Percentiles rank a stretch among this genome's conserved stretches.
These are phyloP conservation scores for Cephus nigrinus DNA, from an alignment of 2,888 invertebrate genomes.

Conservation along the genomic window DNA sequence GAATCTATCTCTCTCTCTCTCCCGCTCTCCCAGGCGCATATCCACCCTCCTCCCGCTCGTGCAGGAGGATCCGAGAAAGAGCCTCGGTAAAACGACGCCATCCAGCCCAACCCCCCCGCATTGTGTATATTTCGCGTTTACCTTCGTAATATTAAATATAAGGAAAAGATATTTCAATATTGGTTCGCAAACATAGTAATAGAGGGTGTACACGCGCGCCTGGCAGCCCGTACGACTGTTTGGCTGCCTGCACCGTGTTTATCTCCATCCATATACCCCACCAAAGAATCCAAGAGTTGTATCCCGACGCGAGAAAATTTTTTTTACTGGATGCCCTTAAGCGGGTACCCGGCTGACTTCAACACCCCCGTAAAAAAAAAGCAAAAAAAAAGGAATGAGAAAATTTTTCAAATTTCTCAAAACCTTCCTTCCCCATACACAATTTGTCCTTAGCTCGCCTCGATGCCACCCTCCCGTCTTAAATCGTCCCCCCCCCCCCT, in stretches of 20 bases:
- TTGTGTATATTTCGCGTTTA: constrained; percentile 34
- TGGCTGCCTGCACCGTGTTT: neutral
- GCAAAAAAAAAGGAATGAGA: neutral
- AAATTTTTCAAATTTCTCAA: neutral
- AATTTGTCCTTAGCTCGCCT: neutral
- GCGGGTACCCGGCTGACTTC: neutral
- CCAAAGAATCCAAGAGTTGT: neutral
- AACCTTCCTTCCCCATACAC: neutral
- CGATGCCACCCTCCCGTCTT: neutral
- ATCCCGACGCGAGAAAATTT: neutral
- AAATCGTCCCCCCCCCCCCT: neutral
- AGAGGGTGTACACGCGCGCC: constrained; percentile 8
- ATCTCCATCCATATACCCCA: neutral
- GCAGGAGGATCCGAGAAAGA: neutral
- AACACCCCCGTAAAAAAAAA: neutral
- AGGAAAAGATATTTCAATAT: constrained; percentile 54
- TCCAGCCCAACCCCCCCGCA: neutral
- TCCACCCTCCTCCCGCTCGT: constrained; percentile 16
- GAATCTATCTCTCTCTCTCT: neutral
- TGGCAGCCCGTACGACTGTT: neutral
- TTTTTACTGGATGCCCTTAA: neutral
- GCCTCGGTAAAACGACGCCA: neutral
- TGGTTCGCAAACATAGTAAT: constrained; percentile 41
- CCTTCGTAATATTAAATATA: constrained; percentile 50
- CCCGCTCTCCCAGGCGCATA: constrained; percentile 3